Percentiles rank a stretch among this genome's conserved stretches.
Evolutionary conservation across 2,797 vertebrate species (phyloP).

Genomic region (Masticophis lateralis): DNA sequence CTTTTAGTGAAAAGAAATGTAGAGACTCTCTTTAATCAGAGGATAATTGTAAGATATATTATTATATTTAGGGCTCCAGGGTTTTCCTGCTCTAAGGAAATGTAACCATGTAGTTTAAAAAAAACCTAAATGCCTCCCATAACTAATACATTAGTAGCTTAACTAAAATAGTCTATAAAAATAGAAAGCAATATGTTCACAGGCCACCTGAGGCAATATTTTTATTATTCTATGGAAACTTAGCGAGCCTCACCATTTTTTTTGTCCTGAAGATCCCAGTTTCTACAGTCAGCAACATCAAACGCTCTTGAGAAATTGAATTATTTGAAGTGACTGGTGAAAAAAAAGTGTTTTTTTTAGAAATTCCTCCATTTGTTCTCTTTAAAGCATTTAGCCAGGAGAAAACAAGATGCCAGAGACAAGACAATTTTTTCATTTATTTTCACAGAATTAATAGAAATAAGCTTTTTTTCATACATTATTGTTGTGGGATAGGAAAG

Average conservation of each 20-base stretch:
- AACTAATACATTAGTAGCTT: not conserved
- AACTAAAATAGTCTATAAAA: not conserved
- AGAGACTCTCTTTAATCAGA: not conserved
- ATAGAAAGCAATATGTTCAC: not conserved
- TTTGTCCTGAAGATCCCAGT: not conserved
- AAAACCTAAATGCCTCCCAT: not conserved
- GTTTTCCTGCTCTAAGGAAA: not conserved
- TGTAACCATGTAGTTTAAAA: not conserved
- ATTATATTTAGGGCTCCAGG: not conserved
- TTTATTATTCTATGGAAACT: not conserved
- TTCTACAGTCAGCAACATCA: not conserved
- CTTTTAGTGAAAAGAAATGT: not conserved
- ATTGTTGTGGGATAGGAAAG: not conserved
- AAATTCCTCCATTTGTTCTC: not conserved
- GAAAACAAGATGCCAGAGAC: not conserved
- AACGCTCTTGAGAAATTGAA: not conserved
- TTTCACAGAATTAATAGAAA: conserved; percentile 2
- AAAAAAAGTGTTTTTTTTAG: not conserved
- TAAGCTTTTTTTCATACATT: rapidly evolving
- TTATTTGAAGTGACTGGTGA: not conserved
- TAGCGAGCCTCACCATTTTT: not conserved
- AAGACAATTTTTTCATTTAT: not conserved
- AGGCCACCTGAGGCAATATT: not conserved
- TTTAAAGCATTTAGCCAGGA: not conserved
- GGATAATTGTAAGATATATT: not conserved